Evolutionary conservation across 2,888 invertebrate species (phyloP), one percentile per base, ranked within the genome.

Genomic region (Elysia crispata): DNA sequence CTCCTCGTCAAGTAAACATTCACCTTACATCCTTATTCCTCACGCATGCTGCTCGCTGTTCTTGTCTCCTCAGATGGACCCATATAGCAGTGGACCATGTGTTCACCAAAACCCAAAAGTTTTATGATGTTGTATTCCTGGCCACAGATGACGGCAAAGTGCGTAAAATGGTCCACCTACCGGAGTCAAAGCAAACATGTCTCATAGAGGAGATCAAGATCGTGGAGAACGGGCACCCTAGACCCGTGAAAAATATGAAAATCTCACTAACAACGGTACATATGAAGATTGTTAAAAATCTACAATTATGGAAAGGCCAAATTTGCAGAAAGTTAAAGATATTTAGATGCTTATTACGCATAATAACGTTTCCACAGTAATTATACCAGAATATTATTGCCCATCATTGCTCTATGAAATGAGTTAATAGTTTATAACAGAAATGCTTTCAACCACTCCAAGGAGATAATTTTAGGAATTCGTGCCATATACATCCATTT

Each of bases 191-290:
- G 76, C 94, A 33, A 93, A 95, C 96, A 0, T 98, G 98, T 89
- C 93, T 97, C 70, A 94, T 98, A 20, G 97, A 98, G 92, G 94
- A 96, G 84, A 96, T 97, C 95, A 95, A 95, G 86, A 85, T 91
- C 30, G 87, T 95, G 57, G 90, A 94, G 1, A 93, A 93, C 8
- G 93, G 94, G 25, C 92, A 93, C 0, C 92, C 92, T 33, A 92
- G 93, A 81, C 93, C 94, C 57, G 94, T 96, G 72, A 93, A 94
- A 87, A 94, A 94, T 23, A 94, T 97, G 93, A 95, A 96, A 89
- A 96, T 96, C 89, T 94, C 96, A 11, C 95, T 96, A 28, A 76
- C 84, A 66, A 82, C 89, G 87, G 90, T 90, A 81, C 41, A 11
- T n/a, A n/a, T n/a, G n/a, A n/a, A n/a, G n/a, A n/a, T n/a, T n/a